phyloP scores from a whole-genome alignment of 2,797 vertebrate genomes.

The Strix occidentalis region DNA sequence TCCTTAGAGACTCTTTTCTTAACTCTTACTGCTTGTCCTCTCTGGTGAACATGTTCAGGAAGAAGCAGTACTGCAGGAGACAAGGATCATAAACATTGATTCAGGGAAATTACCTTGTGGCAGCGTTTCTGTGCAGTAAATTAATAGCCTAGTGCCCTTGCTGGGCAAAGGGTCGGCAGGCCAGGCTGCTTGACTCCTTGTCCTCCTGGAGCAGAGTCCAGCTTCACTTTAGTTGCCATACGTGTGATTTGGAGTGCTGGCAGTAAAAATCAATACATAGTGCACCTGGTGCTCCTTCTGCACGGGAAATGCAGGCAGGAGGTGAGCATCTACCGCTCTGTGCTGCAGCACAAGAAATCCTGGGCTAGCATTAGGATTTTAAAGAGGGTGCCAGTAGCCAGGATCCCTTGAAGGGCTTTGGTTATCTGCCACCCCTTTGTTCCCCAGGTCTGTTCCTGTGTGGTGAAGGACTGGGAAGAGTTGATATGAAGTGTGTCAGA shows the following conservation, averaged over 20 bases:
- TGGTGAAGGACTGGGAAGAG: neutral
- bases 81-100: neutral
- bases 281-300: neutral
- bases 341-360: neutral
- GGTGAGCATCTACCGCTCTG: neutral
- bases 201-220: neutral
- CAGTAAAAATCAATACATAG: neutral
- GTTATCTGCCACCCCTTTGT: neutral
- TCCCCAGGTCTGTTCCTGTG: neutral
- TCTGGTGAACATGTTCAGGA: neutral
- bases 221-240: neutral
- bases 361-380: neutral
- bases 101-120: neutral
- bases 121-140: neutral
- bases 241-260: neutral
- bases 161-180: too few relatives aligned
- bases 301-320: neutral
- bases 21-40: neutral
- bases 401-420: neutral
- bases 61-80: neutral
- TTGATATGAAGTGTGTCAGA: neutral
- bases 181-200: neutral
- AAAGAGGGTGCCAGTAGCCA: neutral
- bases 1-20: neutral
- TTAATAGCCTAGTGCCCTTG: neutral